Conservation (phyloP, 2,797 vertebrate genomes). For the Sphaeramia orbicularis region DNA sequence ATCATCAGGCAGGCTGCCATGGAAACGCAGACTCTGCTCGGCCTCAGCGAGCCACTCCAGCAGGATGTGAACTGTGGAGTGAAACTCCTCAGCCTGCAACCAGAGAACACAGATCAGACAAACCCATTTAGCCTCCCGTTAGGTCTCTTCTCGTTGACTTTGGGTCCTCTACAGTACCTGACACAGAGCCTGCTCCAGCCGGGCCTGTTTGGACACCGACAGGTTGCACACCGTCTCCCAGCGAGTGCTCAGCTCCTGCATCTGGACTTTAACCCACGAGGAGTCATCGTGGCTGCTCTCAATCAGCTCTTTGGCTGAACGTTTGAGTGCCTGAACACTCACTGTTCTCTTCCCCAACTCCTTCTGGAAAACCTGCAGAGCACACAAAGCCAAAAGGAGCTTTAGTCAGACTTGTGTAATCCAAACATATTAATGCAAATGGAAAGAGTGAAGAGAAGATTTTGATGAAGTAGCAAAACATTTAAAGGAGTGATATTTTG, state of each 20-base stretch:
- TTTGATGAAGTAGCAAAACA: no score
- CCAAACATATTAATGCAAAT: no score
- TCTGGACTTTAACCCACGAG: constrained; percentile 98
- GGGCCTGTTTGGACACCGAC: constrained; percentile 95
- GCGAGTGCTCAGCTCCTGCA: constrained; percentile 95
- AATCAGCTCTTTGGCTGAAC: constrained; percentile 93
- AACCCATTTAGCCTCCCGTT: background rate
- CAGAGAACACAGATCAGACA: constrained; percentile 36
- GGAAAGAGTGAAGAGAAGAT: no score
- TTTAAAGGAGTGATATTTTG: no score
- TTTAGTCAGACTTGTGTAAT: no score
- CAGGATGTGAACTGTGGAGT: constrained; percentile 95
- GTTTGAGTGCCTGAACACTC: constrained; percentile 95
- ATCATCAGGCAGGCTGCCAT: constrained; percentile 95
- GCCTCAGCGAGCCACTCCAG: constrained; percentile 98
- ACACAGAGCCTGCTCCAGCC: constrained; percentile 93
- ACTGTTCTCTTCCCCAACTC: constrained; percentile 96
- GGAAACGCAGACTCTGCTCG: constrained; percentile 96
- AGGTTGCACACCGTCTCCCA: constrained; percentile 98
- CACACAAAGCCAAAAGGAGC: background rate
- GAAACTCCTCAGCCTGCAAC: constrained; percentile 96
- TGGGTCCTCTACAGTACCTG: constrained; percentile 82
- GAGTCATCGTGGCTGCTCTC: constrained; percentile 95
- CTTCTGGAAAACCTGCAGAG: constrained; percentile 94
- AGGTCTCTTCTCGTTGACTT: background rate